Conservation (phyloP, 2,797 vertebrate genomes). For the Knipowitschia caucasica region DNA sequence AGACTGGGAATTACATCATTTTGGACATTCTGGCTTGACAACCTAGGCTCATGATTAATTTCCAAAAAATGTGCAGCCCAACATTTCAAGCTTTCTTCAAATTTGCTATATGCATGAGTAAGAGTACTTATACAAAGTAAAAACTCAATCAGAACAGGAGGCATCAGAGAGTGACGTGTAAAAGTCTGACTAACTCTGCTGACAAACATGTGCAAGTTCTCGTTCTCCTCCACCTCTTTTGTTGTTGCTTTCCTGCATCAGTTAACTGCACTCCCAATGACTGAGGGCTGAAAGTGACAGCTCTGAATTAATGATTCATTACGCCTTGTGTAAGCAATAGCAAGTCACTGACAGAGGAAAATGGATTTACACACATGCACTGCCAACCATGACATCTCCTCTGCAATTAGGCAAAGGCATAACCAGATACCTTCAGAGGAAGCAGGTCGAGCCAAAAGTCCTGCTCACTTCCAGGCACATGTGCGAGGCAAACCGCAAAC, state of each 20-base stretch:
- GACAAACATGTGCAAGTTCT: slow-evolving; percentile 16
- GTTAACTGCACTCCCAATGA: slow-evolving; percentile 60
- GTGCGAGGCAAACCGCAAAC: slow-evolving; percentile 26
- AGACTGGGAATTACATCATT: too few relatives aligned
- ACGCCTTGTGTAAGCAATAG: slow-evolving; percentile 69
- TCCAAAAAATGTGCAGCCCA: slow-evolving; percentile 31
- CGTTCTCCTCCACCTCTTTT: slow-evolving; percentile 29
- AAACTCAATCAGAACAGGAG: slow-evolving; percentile 36
- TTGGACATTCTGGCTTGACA: too few relatives aligned
- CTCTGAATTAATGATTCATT: slow-evolving; percentile 75
- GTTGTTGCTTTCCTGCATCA: slow-evolving; percentile 49
- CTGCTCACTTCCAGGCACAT: slow-evolving; percentile 14
- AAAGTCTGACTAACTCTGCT: slow-evolving; percentile 23
- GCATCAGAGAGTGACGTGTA: slow-evolving; percentile 16
- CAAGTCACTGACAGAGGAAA: slow-evolving; percentile 54
- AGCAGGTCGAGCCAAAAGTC: slow-evolving; percentile 20
- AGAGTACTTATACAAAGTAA: slow-evolving; percentile 34
- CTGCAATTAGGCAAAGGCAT: slow-evolving; percentile 38
- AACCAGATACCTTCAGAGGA: slow-evolving; percentile 25
- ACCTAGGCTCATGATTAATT: slow-evolving; percentile 17
- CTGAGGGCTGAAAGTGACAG: slow-evolving; percentile 63
- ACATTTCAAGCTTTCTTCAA: too few relatives aligned
- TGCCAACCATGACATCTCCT: slow-evolving; percentile 61
- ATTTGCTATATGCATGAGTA: slow-evolving; percentile 28
- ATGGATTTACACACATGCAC: slow-evolving; percentile 59